These are phyloP conservation scores for Dynastes grantii DNA, from an alignment of 2,888 invertebrate genomes.

Conservation along the genomic window DNA sequence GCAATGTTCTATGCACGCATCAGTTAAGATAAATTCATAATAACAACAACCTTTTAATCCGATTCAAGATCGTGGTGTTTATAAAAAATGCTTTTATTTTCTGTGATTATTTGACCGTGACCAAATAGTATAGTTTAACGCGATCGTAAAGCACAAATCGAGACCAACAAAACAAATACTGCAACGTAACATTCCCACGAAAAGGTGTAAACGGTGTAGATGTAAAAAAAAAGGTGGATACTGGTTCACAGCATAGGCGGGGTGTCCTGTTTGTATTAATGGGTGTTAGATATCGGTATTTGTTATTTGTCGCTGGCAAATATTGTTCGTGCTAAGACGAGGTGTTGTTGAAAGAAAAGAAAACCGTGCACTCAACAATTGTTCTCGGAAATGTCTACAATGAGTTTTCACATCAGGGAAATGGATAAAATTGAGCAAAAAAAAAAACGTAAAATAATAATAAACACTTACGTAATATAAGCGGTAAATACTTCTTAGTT, in stretches of 20 bases:
- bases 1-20: too few species aligned
- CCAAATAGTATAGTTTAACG: conserved; percentile 25
- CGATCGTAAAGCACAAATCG: conserved; percentile 30
- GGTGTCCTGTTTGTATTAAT: conserved; percentile 15
- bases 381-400: neutral
- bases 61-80: neutral
- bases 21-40: too few species aligned
- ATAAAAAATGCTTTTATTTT: conserved; percentile 23
- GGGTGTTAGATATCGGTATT: conserved; percentile 20
- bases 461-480: too few species aligned
- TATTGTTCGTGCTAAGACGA: conserved; percentile 24
- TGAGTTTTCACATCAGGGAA: neutral
- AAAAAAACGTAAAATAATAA: too few species aligned
- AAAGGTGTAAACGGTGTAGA: neutral
- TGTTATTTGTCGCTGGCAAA: conserved; percentile 14
- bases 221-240: conserved; percentile 17
- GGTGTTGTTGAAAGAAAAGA: conserved; percentile 10
- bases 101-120: conserved; percentile 32
- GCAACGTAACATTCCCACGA: conserved; percentile 20
- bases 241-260: conserved; percentile 9
- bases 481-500: too few species aligned
- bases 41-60: neutral
- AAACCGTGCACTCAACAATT: conserved; percentile 8
- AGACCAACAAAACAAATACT: conserved; percentile 10
- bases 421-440: too few species aligned